Conservation (phyloP, 2,113 vertebrate genomes). For the Perca flavescens region DNA sequence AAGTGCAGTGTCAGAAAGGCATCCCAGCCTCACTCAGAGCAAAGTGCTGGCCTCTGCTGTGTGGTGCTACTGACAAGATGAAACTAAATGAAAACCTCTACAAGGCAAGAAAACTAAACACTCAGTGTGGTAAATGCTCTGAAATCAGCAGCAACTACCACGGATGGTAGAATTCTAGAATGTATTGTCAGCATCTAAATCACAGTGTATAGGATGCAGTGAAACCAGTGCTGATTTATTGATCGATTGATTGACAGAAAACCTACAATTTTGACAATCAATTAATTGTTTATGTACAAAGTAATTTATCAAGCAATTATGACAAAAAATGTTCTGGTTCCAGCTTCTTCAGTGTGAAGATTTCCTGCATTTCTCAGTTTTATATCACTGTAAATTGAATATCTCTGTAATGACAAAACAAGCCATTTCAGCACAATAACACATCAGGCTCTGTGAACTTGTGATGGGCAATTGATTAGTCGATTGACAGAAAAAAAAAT, state of each 20-base stretch:
- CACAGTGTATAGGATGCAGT: neutral
- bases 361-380: neutral
- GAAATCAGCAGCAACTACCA: neutral
- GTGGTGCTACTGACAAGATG: constrained; percentile 84
- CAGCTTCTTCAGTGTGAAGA: neutral
- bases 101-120: constrained; percentile 74
- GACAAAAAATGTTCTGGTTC: neutral
- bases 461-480: neutral
- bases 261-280: neutral
- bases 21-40: constrained; percentile 90
- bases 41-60: constrained; percentile 90
- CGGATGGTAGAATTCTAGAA: neutral
- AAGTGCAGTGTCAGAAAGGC: constrained; percentile 89
- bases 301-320: neutral
- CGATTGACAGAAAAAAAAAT: neutral
- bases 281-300: neutral
- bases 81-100: constrained; percentile 77
- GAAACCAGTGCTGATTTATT: neutral
- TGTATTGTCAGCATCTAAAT: neutral
- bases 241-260: neutral
- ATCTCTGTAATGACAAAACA: neutral
- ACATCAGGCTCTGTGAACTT: no score
- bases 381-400: neutral
- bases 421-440: neutral
- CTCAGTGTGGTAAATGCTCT: neutral